phyloP scores from a whole-genome alignment of 2,888 invertebrate genomes.

The Tetramorium bicarinatum region DNA sequence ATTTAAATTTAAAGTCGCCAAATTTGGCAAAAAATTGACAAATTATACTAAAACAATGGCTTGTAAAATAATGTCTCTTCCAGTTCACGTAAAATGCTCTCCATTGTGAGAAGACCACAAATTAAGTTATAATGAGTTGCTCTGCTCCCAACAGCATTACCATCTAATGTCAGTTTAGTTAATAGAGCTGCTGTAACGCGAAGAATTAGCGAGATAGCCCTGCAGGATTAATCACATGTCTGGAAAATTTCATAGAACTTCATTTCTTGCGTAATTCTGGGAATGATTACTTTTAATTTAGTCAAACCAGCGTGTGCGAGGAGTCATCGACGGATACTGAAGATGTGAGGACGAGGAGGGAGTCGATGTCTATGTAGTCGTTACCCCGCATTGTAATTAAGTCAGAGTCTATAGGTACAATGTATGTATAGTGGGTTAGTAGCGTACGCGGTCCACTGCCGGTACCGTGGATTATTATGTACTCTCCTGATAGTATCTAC shows the following conservation, averaged over 20 bases:
- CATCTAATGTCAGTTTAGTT: constrained; percentile 9
- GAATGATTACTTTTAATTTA: constrained; percentile 21
- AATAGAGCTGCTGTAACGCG: background rate
- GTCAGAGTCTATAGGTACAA: constrained; percentile 77
- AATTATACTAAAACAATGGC: background rate
- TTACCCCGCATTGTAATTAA: constrained; percentile 79
- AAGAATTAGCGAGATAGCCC: background rate
- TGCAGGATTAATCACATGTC: background rate
- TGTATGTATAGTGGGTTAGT: constrained; percentile 76
- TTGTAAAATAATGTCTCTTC: background rate
- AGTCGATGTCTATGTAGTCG: constrained; percentile 62
- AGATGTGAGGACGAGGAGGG: constrained; percentile 62
- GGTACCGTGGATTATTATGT: constrained; percentile 72
- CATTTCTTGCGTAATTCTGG: constrained; percentile 24
- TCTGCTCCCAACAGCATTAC: background rate
- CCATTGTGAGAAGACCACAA: background rate
- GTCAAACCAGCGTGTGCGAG: constrained; percentile 54
- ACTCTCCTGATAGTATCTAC: constrained; percentile 53
- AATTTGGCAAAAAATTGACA: background rate
- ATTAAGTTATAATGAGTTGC: background rate
- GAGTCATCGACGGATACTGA: constrained; percentile 65
- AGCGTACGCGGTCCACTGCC: constrained; percentile 65
- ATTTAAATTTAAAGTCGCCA: background rate
- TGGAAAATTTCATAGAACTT: constrained; percentile 16
- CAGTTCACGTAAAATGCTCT: background rate